Evolutionary conservation across 1,140 invertebrate genomes (phyloP), one percentile per base, ranked within the genome.

Genomic region (Hyposmocoma kahamanoa): DNA sequence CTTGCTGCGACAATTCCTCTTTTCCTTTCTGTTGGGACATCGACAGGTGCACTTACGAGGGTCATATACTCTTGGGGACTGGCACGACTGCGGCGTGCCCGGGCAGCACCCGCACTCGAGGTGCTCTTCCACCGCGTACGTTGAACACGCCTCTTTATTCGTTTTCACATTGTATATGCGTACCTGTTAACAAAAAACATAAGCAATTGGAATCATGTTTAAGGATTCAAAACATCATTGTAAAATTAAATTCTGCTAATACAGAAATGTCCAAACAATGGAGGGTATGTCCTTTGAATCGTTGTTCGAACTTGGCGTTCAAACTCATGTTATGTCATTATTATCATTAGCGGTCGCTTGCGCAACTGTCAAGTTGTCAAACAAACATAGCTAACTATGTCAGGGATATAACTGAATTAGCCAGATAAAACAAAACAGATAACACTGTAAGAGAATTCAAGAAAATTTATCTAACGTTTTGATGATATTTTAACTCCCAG

Each of bases 41-140:
- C 79, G 73, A 57, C 81, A 84, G 69, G 70, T 56, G 72, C 79
- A 84, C 81, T 83, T 84, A 84, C 79, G 81, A 72, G 72, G 79
- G 54, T 80, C 80, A 54, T 56, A 80, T 34, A 80, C 66, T 52
- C 63, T 63, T 21, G 66, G 70, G 2, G 72, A 51, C 10, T 44
- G 54, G 52, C 81, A 84, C 34, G 71, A 51, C 38, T 57, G 56
- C 0, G 63, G 36, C 2, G 60, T 50, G 19, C 50, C 32, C 19
- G 58, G 41, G 49, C 78, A 82, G 53, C 79, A 84, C 2, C 67
- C 65, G 53, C 81, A 84, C 6, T 56, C 65, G 15, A 68, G 54
- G 58, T 83, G 79, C 22, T 78, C 75, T 43, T 76, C 77, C 20
- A 84, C 49, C 0, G 58, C 53, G 50, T 75, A 73, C 20, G 66